Evolutionary conservation across 2,113 vertebrate species (phyloP).

Genomic region (Centropus unirufus): DNA sequence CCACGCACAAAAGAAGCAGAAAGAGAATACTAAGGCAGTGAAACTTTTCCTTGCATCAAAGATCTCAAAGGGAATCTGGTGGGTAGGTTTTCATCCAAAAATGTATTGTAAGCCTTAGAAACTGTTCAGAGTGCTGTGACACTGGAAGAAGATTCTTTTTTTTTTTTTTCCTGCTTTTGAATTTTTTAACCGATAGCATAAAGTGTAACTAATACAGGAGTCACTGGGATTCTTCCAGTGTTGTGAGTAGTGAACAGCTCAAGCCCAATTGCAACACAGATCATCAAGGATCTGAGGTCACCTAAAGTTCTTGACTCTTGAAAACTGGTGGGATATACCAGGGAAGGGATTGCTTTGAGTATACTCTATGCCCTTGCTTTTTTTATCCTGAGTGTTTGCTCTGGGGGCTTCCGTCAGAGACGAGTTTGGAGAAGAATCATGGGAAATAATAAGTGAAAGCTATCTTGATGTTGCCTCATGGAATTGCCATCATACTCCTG

Average conservation of each 20-base stretch:
- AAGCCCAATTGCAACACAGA: not conserved
- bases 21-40: not conserved
- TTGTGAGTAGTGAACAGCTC: not conserved
- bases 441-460: not conserved
- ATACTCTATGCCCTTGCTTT: rapidly evolving
- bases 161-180: not conserved
- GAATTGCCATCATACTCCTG: not conserved
- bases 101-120: not conserved
- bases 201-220: not conserved
- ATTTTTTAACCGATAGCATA: not conserved
- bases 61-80: not conserved
- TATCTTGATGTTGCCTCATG: rapidly evolving
- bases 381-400: not conserved
- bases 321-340: not conserved
- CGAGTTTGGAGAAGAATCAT: not conserved
- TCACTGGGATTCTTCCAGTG: not conserved
- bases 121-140: not conserved
- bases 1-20: not conserved
- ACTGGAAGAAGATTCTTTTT: not conserved
- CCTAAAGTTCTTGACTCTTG: not conserved
- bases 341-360: not conserved
- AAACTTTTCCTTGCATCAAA: not conserved
- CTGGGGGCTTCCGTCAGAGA: not conserved
- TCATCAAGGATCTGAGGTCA: not conserved
- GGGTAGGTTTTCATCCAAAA: not conserved